phyloP scores from a whole-genome alignment of 2,888 invertebrate species.

The Resseliella maxima region DNA sequence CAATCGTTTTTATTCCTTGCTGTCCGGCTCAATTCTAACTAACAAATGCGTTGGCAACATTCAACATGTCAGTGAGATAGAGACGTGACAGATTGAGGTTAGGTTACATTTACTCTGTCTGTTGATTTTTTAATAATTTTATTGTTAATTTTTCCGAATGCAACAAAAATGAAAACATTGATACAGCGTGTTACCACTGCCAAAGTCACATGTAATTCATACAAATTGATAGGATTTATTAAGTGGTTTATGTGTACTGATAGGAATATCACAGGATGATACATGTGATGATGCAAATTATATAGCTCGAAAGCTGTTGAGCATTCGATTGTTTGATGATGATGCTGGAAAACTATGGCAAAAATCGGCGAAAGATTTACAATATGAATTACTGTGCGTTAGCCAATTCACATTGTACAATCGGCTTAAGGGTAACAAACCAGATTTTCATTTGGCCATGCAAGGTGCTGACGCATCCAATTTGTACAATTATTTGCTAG shows the following conservation, averaged over 20 bases:
- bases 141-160: no score
- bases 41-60: background rate
- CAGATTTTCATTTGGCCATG: conserved; percentile 92
- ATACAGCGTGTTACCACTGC: no score
- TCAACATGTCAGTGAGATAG: no score
- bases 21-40: conserved; percentile 25
- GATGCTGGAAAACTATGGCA: conserved; percentile 81
- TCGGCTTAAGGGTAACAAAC: conserved; percentile 86
- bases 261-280: conserved; percentile 85
- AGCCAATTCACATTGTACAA: conserved; percentile 88
- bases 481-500: conserved; percentile 81
- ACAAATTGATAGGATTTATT: no score
- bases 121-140: no score
- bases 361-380: conserved; percentile 78
- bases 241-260: conserved; percentile 87
- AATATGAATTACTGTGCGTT: conserved; percentile 78
- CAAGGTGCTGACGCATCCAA: conserved; percentile 78
- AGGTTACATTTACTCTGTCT: background rate
- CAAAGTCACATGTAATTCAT: no score
- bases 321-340: conserved; percentile 82
- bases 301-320: conserved; percentile 86
- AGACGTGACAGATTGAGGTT: conserved; percentile 16
- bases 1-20: background rate
- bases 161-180: no score
- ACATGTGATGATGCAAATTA: conserved; percentile 83